Conservation (phyloP, 2,888 invertebrate species). For the Drosophila formosana region DNA sequence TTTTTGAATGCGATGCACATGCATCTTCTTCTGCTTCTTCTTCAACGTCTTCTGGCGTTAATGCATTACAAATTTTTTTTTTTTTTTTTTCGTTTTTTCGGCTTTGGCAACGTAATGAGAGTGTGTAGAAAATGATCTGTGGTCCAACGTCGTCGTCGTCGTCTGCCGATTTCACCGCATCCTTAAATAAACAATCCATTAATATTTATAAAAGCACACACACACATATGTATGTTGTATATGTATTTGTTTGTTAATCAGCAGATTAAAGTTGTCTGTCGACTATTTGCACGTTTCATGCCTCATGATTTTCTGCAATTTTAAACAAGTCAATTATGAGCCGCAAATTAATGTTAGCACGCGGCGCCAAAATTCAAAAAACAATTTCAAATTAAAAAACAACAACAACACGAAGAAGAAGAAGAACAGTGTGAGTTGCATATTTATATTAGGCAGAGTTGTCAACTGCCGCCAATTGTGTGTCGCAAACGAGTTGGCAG, state of each 20-base stretch:
- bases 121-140: conserved; percentile 52
- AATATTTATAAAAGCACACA: conserved; percentile 65
- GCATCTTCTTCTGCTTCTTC: conserved; percentile 35
- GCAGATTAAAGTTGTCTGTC: conserved; percentile 25
- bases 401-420: neutral
- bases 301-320: conserved; percentile 66
- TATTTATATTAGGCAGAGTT: conserved; percentile 12
- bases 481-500: conserved; percentile 17
- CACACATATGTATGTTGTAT: neutral
- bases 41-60: conserved; percentile 28
- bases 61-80: conserved; percentile 49
- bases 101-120: conserved; percentile 60
- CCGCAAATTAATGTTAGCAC: conserved; percentile 61
- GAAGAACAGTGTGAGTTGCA: neutral
- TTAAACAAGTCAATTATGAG: conserved; percentile 74
- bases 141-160: conserved; percentile 30
- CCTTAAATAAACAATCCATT: conserved; percentile 66
- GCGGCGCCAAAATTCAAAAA: conserved; percentile 35
- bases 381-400: neutral
- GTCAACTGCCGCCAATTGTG: conserved; percentile 13
- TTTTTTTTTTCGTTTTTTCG: conserved; percentile 37
- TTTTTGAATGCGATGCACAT: conserved; percentile 52
- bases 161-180: conserved; percentile 70
- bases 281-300: conserved; percentile 61
- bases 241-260: conserved; percentile 45